phyloP scores from a whole-genome alignment of 2,888 invertebrate genomes.

The Lepidochitona cinerea region DNA sequence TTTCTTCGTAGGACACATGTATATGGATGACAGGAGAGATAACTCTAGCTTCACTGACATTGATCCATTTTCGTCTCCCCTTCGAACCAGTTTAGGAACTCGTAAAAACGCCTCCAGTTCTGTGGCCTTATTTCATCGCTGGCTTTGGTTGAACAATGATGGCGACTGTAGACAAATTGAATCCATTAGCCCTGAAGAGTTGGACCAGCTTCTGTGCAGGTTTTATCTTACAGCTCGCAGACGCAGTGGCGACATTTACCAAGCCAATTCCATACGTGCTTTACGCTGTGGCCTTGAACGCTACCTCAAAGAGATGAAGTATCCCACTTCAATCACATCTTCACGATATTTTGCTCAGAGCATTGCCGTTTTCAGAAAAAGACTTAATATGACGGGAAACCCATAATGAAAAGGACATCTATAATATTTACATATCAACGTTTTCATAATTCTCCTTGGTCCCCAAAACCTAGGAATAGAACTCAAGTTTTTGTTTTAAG shows the following conservation, averaged over 20 bases:
- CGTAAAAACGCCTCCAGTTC: not conserved
- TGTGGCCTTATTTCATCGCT: not conserved
- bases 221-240: not conserved
- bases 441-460: too few relatives aligned
- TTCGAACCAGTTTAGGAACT: not conserved
- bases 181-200: not conserved
- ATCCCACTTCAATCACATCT: not conserved
- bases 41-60: too few relatives aligned
- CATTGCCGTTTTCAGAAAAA: not conserved
- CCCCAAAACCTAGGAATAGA: too few relatives aligned
- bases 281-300: not conserved
- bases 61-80: too few relatives aligned
- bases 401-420: too few relatives aligned
- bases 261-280: not conserved
- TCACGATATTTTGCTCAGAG: not conserved
- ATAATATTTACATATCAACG: too few relatives aligned
- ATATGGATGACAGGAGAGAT: too few relatives aligned
- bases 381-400: too few relatives aligned
- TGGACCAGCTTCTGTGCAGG: not conserved
- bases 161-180: not conserved
- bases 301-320: not conserved
- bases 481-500: too few relatives aligned
- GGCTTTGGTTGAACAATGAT: not conserved
- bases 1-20: too few relatives aligned
- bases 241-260: not conserved